Percentiles rank a stretch among this genome's conserved stretches.
Evolutionary conservation across 2,888 invertebrate genomes (phyloP).

Genomic region (Teinopalpus imperialis): DNA sequence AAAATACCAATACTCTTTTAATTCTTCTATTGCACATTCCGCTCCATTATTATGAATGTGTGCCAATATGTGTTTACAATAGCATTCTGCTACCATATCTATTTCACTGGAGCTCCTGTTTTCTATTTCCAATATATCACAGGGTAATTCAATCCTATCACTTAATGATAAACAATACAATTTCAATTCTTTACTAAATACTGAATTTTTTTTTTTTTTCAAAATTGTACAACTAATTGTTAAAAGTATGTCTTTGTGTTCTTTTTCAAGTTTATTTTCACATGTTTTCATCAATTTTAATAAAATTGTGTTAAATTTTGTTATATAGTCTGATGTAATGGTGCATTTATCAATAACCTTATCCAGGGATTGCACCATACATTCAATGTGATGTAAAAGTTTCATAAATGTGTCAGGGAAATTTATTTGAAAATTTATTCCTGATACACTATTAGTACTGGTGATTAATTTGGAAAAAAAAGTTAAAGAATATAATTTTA

Average conservation of each 20-base stretch:
- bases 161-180: conserved; percentile 53
- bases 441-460: conserved; percentile 51
- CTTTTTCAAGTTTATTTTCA: conserved; percentile 32
- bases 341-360: conserved; percentile 59
- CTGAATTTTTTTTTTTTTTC: conserved; percentile 38
- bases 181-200: conserved; percentile 53
- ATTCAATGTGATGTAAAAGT: conserved; percentile 48
- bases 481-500: conserved; percentile 55
- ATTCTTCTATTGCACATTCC: conserved; percentile 27
- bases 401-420: conserved; percentile 49
- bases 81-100: conserved; percentile 47
- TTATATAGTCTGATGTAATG: conserved; percentile 44
- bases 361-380: conserved; percentile 48
- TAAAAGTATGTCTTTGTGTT: conserved; percentile 39
- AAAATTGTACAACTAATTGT: conserved; percentile 54
- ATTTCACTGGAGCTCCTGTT: conserved; percentile 53
- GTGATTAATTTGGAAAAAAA: conserved; percentile 58
- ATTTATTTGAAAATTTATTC: conserved; percentile 42
- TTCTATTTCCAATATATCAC: conserved; percentile 46
- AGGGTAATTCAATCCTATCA: conserved; percentile 44
- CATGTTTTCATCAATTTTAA: conserved; percentile 43
- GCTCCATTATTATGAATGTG: conserved; percentile 36
- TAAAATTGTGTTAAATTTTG: conserved; percentile 46
- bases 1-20: conserved; percentile 53
- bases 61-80: conserved; percentile 45